A percentile compares a stretch with the other conserved stretches of the same genome.
These are phyloP conservation scores for Actinopyga echinites DNA, from an alignment of 53 echinoderm and acorn worm genomes.

Conservation along the genomic window DNA sequence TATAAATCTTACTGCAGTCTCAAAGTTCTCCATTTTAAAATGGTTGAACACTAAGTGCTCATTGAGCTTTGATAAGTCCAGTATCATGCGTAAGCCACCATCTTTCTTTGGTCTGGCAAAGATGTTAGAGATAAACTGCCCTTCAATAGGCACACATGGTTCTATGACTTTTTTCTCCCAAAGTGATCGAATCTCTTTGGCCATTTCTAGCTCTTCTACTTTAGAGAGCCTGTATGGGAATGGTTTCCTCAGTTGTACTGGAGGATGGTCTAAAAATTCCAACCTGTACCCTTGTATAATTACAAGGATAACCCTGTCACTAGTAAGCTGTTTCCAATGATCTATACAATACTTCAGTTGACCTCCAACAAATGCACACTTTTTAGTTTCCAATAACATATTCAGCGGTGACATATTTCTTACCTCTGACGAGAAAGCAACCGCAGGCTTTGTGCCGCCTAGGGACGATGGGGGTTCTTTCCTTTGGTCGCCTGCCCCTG, in stretches of 20 bases:
- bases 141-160: neutral
- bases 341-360: neutral
- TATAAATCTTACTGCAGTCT: conserved; percentile 43
- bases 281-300: conserved; percentile 27
- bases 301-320: conserved; percentile 21
- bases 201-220: neutral
- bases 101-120: conserved; percentile 62
- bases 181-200: conserved; percentile 31
- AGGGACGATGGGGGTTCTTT: neutral
- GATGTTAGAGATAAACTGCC: conserved; percentile 50
- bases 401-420: neutral
- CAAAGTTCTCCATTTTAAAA: conserved; percentile 57
- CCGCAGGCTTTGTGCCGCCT: neutral
- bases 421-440: neutral
- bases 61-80: conserved; percentile 51
- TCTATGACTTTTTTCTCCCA: conserved; percentile 38
- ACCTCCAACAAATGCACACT: conserved; percentile 14
- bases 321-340: conserved; percentile 25
- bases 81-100: conserved; percentile 40
- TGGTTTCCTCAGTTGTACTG: neutral
- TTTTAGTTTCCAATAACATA: neutral
- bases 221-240: neutral
- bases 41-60: conserved; percentile 4
- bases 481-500: conserved; percentile 23
- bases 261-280: conserved; percentile 5